Base-by-base conservation (phyloP, 2,888 invertebrate species). In the Hydropsyche betteni region DNA sequence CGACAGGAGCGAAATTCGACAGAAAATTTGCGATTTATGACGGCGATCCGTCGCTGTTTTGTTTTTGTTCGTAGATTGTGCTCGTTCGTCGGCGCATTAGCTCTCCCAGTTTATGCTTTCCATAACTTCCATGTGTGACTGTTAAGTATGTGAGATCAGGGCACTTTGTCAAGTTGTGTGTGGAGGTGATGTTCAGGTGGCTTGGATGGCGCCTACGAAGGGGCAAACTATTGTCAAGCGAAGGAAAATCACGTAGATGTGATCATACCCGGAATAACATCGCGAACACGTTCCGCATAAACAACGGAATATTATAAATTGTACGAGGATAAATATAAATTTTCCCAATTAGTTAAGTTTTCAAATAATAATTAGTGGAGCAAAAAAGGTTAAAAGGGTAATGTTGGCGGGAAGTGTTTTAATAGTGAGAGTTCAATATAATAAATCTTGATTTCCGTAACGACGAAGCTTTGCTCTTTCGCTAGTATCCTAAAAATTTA, bases 91-190 rank as follows among this genome's bases (percentile, higher is more conserved):
- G 14, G 16, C 38, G 72, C 61, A 72, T 72, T 72, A 72, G 72
- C 58, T 72, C n/a, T 72, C 72, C 34, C 55, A 44, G 58, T 72
- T 72, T 72, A 61, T 72, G 72, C 55, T 72, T 72, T 72, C 72
- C 72, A 72, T 72, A 72, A 72, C 72, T 72, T 72, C 72, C 72
- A 72, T 58, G 58, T 72, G 72, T 72, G 72, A 72, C 72, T 55
- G 72, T 61, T 72, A 72, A 72, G 72, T 38, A 72, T 72, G 36
- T 14, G 72, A 72, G 72, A 72, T 61, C 72, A 61, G 16, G 61
- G 61, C 72, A 72, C 72, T 58, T 72, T 70, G 53, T 70, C 70
- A 72, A 72, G 44, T 52, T 72, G 72, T 72, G 55, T 72, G 72
- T 61, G 61, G 72, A 58, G 44, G 58, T 72, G 72, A 70, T 70